These are phyloP conservation scores for Thalassophryne amazonica DNA, from an alignment of 2,797 vertebrate genomes.

Conservation along the genomic window DNA sequence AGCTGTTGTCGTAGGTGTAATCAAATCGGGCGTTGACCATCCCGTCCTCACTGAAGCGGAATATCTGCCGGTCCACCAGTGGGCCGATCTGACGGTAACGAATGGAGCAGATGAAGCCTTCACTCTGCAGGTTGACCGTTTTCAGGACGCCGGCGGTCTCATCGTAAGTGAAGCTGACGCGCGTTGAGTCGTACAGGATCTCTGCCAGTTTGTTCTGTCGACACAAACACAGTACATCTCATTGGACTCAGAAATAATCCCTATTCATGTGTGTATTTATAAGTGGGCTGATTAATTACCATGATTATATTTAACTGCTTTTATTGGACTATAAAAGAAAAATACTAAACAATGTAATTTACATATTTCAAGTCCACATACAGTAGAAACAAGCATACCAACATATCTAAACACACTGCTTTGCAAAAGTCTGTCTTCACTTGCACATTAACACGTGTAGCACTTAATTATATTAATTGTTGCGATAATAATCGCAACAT, in stretches of 20 bases:
- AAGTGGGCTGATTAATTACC: too few relatives aligned
- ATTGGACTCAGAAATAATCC: too few relatives aligned
- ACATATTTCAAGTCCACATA: too few relatives aligned
- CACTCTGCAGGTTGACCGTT: conserved; percentile 96
- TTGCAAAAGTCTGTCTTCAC: too few relatives aligned
- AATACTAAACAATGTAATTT: too few relatives aligned
- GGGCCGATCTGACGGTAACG: conserved; percentile 96
- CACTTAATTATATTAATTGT: not conserved
- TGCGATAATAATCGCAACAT: too few relatives aligned
- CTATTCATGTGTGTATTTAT: conserved; percentile 2
- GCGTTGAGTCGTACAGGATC: conserved; percentile 95
- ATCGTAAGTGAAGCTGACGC: conserved; percentile 98
- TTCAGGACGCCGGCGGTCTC: conserved; percentile 96
- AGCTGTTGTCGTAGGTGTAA: conserved; percentile 99
- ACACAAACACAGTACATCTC: not conserved
- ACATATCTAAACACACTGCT: not conserved
- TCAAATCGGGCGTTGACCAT: conserved; percentile 99
- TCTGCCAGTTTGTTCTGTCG: conserved; percentile 93
- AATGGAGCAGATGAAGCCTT: conserved; percentile 98
- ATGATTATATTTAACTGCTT: too few relatives aligned
- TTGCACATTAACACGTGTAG: too few relatives aligned
- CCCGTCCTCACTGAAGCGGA: conserved; percentile 96
- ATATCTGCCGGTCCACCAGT: conserved; percentile 94
- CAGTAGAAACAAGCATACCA: too few relatives aligned
- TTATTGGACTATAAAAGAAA: too few relatives aligned